Evolutionary conservation across 1,140 invertebrate species (phyloP), one percentile per base, ranked within the genome.

Genomic region (Meloidogyne chitwoodi): DNA sequence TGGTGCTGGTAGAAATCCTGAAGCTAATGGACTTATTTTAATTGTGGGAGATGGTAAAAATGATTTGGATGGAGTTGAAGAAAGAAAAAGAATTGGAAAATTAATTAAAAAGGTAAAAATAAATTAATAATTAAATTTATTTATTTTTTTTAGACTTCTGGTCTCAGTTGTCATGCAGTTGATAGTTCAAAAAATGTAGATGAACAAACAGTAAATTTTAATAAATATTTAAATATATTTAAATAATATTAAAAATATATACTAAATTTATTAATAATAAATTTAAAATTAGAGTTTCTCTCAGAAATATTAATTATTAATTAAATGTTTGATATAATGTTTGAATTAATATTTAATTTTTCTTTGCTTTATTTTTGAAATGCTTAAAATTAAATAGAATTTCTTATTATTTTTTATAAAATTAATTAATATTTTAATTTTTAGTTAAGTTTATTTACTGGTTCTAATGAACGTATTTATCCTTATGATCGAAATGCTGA

Each of bases 401-500:
- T n/a, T n/a, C n/a, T n/a, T n/a, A n/a, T n/a, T n/a, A n/a, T n/a
- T n/a, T n/a, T n/a, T n/a, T n/a, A n/a, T n/a, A n/a, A n/a, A n/a
- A n/a, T n/a, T n/a, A 29, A n/a, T 56, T 19, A 19, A n/a, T n/a
- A 8, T 3, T 8, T 56, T 56, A 6, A n/a, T 56, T 70, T 44
- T 26, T 12, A 73, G 44, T 71, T 83, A 19, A 64, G n/a, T 12
- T 68, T 73, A 16, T 84, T 80, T 48, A 83, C 83, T 38, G 83
- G 83, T 10, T 67, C 80, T 31, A 31, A 65, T 14, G 27, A 83
- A 14, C 29, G 76, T 10, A 70, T 83, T 29, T 83, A 76, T 64
- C 77, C 71, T 29, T 83, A 83, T 66, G 83, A 84, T 41, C 29
- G 83, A 34, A 83, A 83, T 73, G 83, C 83, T 19, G 83, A 84